phyloP scores from a whole-genome alignment of 2,888 invertebrate genomes.

The Pegoplata infirma region DNA sequence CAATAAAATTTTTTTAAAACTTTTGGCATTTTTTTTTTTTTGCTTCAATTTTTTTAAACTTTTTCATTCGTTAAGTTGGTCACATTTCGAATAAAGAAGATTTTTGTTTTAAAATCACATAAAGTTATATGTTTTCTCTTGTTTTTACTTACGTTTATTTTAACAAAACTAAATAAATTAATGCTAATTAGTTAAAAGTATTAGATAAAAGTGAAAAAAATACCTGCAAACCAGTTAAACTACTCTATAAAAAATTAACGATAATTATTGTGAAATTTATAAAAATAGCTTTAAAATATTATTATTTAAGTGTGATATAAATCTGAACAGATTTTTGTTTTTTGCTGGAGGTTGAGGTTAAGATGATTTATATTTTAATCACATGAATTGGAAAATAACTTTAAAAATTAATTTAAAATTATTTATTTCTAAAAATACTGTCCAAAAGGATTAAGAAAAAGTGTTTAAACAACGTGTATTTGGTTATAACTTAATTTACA shows the following conservation, averaged over 20 bases:
- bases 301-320: no score
- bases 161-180: neutral
- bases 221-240: conserved; percentile 21
- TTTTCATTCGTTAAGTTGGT: neutral
- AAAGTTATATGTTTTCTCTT: conserved; percentile 14
- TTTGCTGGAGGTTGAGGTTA: no score
- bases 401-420: no score
- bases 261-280: neutral
- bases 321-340: no score
- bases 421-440: no score
- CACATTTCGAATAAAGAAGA: neutral
- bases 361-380: no score
- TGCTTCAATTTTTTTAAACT: neutral
- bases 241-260: conserved; percentile 12
- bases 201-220: neutral
- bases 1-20: no score
- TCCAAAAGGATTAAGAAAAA: no score
- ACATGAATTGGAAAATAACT: no score
- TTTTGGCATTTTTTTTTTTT: neutral
- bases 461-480: no score
- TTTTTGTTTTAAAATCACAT: neutral
- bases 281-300: no score
- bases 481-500: no score
- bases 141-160: conserved; percentile 15
- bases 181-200: conserved; percentile 16